Percentiles rank a stretch among this genome's conserved stretches.
Conservation (phyloP, 2,888 invertebrate genomes). For the Drosophila crucigera region DNA sequence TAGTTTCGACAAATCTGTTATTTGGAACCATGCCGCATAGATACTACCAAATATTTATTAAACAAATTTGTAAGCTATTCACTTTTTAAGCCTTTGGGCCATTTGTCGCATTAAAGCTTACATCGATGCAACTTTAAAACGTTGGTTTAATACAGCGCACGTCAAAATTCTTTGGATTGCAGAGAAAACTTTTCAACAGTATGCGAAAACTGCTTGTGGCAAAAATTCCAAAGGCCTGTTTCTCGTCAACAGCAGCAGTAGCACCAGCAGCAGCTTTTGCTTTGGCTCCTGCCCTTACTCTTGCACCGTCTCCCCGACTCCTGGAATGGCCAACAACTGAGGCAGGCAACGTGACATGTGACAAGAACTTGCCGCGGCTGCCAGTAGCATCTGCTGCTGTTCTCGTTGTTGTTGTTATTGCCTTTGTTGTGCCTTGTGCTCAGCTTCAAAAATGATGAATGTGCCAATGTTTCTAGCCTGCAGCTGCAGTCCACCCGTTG, state of each 20-base stretch:
- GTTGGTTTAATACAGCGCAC: slow-evolving; percentile 32
- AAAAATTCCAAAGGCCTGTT: slow-evolving; percentile 50
- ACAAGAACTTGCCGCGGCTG: slow-evolving; percentile 77
- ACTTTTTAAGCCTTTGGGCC: background rate
- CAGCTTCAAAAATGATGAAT: slow-evolving; percentile 72
- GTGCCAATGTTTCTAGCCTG: slow-evolving; percentile 73
- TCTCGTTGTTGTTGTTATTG: slow-evolving; percentile 18
- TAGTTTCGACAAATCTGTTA: background rate
- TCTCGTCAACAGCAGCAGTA: slow-evolving; percentile 34
- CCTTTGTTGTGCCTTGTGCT: slow-evolving; percentile 40
- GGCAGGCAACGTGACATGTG: slow-evolving; percentile 76
- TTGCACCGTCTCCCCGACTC: background rate
- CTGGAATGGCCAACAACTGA: slow-evolving; percentile 21
- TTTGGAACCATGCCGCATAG: background rate
- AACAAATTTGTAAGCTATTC: background rate
- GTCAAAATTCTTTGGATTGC: slow-evolving; percentile 32
- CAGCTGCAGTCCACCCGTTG: slow-evolving; percentile 37
- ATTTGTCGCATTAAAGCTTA: slow-evolving; percentile 11
- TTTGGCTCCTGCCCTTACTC: background rate
- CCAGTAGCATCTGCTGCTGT: slow-evolving; percentile 69
- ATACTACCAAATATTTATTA: background rate
- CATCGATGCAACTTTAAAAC: slow-evolving; percentile 35
- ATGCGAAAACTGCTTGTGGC: slow-evolving; percentile 45
- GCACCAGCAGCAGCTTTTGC: background rate
- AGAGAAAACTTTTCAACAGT: slow-evolving; percentile 48